Evolutionary conservation across 2,888 invertebrate genomes (phyloP), one percentile per base, ranked within the genome.

Genomic region (Trissoscelio sp.): DNA sequence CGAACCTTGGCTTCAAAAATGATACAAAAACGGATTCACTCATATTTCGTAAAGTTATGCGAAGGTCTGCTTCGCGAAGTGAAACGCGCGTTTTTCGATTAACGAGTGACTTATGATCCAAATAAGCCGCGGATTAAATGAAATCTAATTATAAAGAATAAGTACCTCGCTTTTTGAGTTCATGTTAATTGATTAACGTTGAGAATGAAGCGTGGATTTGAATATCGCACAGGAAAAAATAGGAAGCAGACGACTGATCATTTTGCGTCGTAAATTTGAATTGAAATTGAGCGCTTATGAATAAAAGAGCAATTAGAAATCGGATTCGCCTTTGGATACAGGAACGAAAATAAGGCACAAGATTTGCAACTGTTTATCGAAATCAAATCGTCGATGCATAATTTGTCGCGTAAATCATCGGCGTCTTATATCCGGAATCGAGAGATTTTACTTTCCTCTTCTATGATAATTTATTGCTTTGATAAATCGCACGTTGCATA

Each of bases 1-100:
- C n/a, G n/a, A 75, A 67, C 75, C 75, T 75, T 75, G 74, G 51
- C 57, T 66, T 66, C 57, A 58, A 75, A 75, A 75, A 58, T 75
- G 4, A 24, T n/a, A 55, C 18, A 75, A 75, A 66, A 75, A 75
- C 66, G 58, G 57, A 75, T 75, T 75, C 66, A 66, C 58, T 75
- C 48, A 14, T 16, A 48, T 66, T 64, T 66, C 58, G 66, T 46
- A 44, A 66, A 75, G 74, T 66, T 66, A 75, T 75, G 74, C 66
- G 74, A 75, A 75, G 74, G 74, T 58, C 74, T 66, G 39, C 22
- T 58, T 48, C 58, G 14, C 16, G 57, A 51, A 22, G 74, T 46
- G 74, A 66, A 66, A 75, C 74, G 55, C 39, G 9, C 3, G 34
- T 57, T 74, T 64, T 74, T 74, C 4, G 42, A 34, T 12, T 31